These are phyloP conservation scores for Agrilus biguttatus DNA, from an alignment of 2,888 invertebrate species.

Conservation along the genomic window DNA sequence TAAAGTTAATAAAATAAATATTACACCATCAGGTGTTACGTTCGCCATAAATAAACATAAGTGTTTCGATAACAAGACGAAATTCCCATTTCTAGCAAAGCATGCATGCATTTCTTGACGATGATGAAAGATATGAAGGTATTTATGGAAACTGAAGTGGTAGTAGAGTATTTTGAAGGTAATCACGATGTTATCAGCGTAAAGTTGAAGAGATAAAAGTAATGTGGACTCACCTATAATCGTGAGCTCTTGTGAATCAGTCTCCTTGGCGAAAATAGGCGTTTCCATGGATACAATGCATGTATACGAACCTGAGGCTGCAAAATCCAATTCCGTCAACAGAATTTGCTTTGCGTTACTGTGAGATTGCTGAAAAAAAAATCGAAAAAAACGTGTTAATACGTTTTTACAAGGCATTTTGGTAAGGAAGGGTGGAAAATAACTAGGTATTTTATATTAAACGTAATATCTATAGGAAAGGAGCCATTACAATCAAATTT, in stretches of 20 bases:
- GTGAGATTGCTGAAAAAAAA: constrained; percentile 45
- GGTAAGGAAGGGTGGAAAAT: not conserved
- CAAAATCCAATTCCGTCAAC: constrained; percentile 59
- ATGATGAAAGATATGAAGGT: too few relatives aligned
- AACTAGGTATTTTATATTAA: not conserved
- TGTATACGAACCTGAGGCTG: constrained; percentile 63
- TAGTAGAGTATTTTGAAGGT: too few relatives aligned
- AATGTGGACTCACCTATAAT: constrained; percentile 56
- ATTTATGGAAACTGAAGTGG: too few relatives aligned
- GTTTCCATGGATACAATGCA: constrained; percentile 73
- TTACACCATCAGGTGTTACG: too few relatives aligned
- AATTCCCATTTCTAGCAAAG: too few relatives aligned
- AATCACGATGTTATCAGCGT: too few relatives aligned
- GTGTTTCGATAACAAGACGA: too few relatives aligned
- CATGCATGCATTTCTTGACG: too few relatives aligned
- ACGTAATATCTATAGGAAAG: not conserved
- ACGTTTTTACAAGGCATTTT: not conserved
- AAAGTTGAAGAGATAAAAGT: too few relatives aligned
- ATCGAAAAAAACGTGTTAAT: not conserved
- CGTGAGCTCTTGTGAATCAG: constrained; percentile 59
- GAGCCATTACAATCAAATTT: not conserved
- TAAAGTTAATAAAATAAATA: too few relatives aligned
- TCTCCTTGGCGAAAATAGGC: constrained; percentile 69
- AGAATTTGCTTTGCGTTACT: constrained; percentile 56
- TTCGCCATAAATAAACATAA: too few relatives aligned